These are phyloP conservation scores for Scalopus aquaticus DNA, from an alignment of 2,113 vertebrate species.

Conservation along the genomic window DNA sequence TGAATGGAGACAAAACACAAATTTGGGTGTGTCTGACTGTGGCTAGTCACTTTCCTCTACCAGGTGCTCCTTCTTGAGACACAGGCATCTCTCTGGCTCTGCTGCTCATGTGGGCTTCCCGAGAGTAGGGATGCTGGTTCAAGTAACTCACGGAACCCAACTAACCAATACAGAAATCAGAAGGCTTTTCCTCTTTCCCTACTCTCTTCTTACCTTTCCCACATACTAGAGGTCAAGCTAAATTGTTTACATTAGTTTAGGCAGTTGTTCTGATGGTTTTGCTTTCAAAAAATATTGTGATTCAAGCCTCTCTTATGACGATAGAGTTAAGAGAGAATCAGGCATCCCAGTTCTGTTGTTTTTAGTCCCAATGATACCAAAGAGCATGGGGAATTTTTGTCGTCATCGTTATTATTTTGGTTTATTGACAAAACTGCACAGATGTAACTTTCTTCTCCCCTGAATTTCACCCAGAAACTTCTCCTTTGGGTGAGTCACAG, in stretches of 20 bases:
- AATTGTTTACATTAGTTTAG: background rate
- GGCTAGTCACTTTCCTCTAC: background rate
- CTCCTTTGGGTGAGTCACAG: conserved; percentile 3
- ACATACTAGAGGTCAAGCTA: background rate
- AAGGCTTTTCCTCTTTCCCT: background rate
- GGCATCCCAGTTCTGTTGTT: background rate
- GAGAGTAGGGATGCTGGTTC: too few species aligned
- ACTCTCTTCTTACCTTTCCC: background rate
- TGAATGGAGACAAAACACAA: background rate
- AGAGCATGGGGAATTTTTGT: background rate
- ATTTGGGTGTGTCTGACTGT: background rate
- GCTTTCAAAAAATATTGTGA: conserved; percentile 12
- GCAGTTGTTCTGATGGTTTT: background rate
- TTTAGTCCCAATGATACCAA: background rate
- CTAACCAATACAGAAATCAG: background rate
- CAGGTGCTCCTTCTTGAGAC: background rate
- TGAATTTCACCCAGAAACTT: background rate
- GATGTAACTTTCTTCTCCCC: background rate
- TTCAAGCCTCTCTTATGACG: conserved; percentile 14
- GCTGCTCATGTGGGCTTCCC: background rate
- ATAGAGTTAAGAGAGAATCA: conserved; percentile 18
- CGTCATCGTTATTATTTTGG: background rate
- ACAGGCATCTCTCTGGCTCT: background rate
- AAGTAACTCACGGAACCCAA: background rate
- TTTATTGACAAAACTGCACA: background rate